Evolutionary conservation across 2,113 vertebrate genomes (phyloP).

Genomic region (Oenanthe melanoleuca): DNA sequence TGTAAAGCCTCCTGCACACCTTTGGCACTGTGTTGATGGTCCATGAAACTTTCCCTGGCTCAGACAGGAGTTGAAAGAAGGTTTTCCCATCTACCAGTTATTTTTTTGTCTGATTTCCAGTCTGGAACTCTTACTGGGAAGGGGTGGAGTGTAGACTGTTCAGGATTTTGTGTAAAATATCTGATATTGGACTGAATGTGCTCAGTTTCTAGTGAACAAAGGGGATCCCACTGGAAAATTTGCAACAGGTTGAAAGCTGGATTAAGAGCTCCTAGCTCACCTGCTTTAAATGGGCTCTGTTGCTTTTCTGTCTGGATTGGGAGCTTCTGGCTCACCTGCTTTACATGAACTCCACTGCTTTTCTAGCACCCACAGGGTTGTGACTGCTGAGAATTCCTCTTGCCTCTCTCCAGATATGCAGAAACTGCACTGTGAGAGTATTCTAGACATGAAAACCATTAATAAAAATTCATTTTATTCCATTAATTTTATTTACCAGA

Average conservation of each 20-base stretch:
- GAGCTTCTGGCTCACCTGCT: neutral
- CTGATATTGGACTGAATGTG: neutral
- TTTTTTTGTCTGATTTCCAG: neutral
- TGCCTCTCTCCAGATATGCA: neutral
- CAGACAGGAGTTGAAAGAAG: neutral
- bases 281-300: neutral
- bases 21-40: fast-evolving
- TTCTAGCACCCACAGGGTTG: neutral
- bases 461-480: neutral
- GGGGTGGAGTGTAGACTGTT: neutral
- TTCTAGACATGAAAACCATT: neutral
- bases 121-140: neutral
- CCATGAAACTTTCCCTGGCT: neutral
- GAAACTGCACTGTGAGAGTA: neutral
- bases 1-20: neutral
- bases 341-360: neutral
- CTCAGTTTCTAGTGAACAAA: neutral
- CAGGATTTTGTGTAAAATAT: neutral
- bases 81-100: neutral
- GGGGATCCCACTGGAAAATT: neutral
- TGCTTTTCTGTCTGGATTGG: neutral
- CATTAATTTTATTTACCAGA: neutral
- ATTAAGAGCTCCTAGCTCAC: neutral
- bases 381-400: neutral
- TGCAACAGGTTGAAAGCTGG: neutral